Base-by-base conservation (phyloP, 2,888 invertebrate genomes). In the Plutella xylostella region DNA sequence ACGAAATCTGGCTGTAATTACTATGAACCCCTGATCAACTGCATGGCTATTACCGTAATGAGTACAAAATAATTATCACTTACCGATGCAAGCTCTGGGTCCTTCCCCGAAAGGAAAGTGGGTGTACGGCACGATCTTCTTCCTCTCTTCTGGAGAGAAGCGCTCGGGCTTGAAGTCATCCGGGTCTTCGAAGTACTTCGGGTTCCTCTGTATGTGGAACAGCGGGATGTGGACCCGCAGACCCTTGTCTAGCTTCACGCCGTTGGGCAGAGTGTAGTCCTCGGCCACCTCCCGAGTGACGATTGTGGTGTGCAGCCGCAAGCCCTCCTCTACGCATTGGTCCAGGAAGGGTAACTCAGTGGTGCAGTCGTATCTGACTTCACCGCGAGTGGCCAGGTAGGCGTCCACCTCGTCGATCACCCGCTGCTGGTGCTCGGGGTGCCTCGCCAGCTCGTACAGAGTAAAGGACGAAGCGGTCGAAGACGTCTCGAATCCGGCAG, bases 31-130 rank as follows among this genome's bases (percentile, higher is more conserved):
- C n/a, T n/a, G n/a, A n/a, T n/a, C n/a, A n/a, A n/a, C n/a, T n/a
- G n/a, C n/a, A n/a, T n/a, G n/a, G n/a, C n/a, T n/a, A n/a, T n/a
- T n/a, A n/a, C n/a, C n/a, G n/a, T n/a, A n/a, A n/a, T n/a, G n/a
- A 14, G 14, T 19, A 35, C 7, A 9, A 35, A 19, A 15, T 11
- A 35, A 9, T 17, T 30, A 35, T 22, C 14, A 60, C 64, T 59
- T 57, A 78, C 79, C 79, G 12, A 79, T 63, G 48, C 79, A 79
- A 34, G 64, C 55, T 47, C 77, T 63, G 0, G 66, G 73, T 2
- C 78, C 77, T 47, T 72, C 77, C 12, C 79, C 78, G 46, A 77
- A 80, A 0, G 78, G 75, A 40, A 75, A 51, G 47, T 68, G 78
- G 0, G 69, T 71, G 41, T 64, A 75, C 0, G 68, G 72, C 17